Conservation (phyloP, 2,113 vertebrate species). For the Hylia prasina region DNA sequence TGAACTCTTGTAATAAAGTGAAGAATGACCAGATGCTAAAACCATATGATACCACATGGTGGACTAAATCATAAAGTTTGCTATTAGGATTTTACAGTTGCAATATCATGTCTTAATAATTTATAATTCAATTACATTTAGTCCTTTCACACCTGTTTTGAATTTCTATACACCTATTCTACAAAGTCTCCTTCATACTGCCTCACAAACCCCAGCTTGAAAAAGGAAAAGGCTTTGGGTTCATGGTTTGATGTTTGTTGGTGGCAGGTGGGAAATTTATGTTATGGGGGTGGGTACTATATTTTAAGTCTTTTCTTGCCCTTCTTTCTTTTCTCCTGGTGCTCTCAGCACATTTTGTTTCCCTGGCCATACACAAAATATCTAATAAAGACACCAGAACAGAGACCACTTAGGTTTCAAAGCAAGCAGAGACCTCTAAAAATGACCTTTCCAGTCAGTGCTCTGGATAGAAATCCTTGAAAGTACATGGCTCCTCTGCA, state of each 20-base stretch:
- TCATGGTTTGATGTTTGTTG: background rate
- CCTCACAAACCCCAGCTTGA: fast-evolving
- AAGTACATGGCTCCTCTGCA: background rate
- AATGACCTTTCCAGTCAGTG: background rate
- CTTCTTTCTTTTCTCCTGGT: background rate
- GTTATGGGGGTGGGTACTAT: fast-evolving
- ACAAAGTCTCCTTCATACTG: background rate
- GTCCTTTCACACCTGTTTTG: background rate
- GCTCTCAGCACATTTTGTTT: background rate
- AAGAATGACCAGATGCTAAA: conserved; percentile 7
- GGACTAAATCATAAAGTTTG: background rate
- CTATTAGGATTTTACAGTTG: background rate
- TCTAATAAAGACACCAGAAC: background rate
- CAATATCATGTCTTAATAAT: background rate
- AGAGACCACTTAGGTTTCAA: background rate
- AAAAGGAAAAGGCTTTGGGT: background rate
- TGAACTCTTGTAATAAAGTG: background rate
- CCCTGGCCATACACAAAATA: background rate
- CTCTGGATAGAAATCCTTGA: background rate
- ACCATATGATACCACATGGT: background rate
- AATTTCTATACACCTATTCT: background rate
- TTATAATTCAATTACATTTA: background rate
- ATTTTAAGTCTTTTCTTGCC: background rate
- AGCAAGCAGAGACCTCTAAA: background rate
- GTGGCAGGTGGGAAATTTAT: background rate